These are phyloP conservation scores for Rhaphigaster nebulosa DNA, from an alignment of 2,888 invertebrate genomes.

Conservation along the genomic window DNA sequence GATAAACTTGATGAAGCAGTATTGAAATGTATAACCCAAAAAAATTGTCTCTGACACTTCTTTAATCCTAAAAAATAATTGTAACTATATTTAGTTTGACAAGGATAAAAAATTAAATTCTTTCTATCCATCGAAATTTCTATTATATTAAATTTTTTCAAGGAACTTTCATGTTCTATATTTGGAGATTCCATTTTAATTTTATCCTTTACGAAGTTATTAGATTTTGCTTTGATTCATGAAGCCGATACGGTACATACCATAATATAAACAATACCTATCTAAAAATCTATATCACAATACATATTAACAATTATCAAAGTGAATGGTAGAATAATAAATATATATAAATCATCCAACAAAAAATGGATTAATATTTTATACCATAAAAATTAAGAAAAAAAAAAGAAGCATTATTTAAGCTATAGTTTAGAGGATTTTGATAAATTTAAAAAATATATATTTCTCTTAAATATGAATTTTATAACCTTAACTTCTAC, in stretches of 20 bases:
- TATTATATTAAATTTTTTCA: no score
- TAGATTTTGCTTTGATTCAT: background rate
- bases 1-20: no score
- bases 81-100: no score
- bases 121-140: no score
- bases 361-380: background rate
- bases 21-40: no score
- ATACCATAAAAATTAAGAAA: background rate
- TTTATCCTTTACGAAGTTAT: background rate
- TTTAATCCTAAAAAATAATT: no score
- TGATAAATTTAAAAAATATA: background rate
- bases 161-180: background rate
- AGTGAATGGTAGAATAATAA: constrained; percentile 18
- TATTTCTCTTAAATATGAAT: background rate
- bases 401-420: background rate
- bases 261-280: background rate
- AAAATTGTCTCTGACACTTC: no score
- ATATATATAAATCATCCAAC: background rate
- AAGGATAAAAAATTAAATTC: no score
- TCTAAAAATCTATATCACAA: constrained; percentile 45
- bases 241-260: background rate
- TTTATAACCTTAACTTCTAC: background rate
- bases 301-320: constrained; percentile 29
- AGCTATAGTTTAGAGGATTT: background rate
- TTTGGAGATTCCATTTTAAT: background rate